Evolutionary conservation across 2,888 invertebrate genomes (phyloP), one percentile per base, ranked within the genome.

Genomic region (Amphimallon solstitiale): DNA sequence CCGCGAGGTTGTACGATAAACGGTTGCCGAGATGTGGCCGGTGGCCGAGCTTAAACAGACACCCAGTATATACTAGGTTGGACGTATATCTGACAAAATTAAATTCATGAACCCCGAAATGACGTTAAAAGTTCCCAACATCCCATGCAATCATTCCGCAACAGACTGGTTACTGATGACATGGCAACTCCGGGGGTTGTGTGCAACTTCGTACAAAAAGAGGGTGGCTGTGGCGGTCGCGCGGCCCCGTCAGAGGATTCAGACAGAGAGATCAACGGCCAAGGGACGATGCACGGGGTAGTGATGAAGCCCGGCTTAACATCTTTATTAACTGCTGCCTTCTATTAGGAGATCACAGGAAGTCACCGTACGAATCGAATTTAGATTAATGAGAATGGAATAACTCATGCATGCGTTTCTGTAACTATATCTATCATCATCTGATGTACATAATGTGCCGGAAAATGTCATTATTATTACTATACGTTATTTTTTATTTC

Each of bases 151-250:
- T 79, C 77, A 77, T 75, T 73, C 76, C 76, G 63, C 77, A 78
- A 71, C 71, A 70, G 70, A 67, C 70, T 71, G 67, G 65, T 70
- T 70, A 78, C 78, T 79, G 79, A 79, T 79, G 79, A 79, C 79
- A 78, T 76, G 76, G 79, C 79, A 79, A 79, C 79, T 79, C 65
- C 66, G 70, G 59, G 49, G 14, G 45, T 5, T 14, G 10, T n/a
- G 52, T 29, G 63, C 35, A 15, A 23, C 51, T 7, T 35, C n/a
- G n/a, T 45, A 60, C 35, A 23, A 38, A 35, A 46, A 48, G 61
- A 35, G 61, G 60, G 60, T 43, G 14, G 45, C 45, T 10, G 45
- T 34, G 56, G 56, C 34, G 52, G 35, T 35, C 35, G 52, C 52
- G n/a, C n/a, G n/a, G n/a, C n/a, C n/a, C 52, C 61, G 43, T 65